These are phyloP conservation scores for Dicycla oo DNA, from an alignment of 2,888 invertebrate species.

Conservation along the genomic window DNA sequence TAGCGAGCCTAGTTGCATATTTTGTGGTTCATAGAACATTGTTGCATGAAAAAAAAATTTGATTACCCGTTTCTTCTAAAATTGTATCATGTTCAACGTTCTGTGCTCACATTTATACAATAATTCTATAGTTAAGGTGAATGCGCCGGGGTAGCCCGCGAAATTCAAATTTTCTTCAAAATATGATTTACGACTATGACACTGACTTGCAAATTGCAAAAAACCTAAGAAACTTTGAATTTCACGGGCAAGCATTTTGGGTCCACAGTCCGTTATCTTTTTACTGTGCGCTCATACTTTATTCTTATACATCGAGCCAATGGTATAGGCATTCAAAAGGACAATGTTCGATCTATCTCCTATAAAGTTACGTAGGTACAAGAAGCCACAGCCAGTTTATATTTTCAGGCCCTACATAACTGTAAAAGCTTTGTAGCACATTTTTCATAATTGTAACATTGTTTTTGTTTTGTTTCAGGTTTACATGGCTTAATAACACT, in stretches of 20 bases:
- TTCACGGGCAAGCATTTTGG: no score
- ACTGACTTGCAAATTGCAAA: no score
- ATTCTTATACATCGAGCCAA: neutral
- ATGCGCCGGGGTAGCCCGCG: no score
- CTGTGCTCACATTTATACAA: no score
- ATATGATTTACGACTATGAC: no score
- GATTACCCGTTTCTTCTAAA: neutral
- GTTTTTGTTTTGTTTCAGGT: constrained; percentile 56
- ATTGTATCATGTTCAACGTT: neutral
- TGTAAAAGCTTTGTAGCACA: neutral
- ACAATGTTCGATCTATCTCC: neutral
- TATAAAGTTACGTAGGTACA: neutral
- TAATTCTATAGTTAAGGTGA: no score
- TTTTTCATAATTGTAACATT: neutral
- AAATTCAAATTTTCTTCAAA: no score
- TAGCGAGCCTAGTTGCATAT: neutral
- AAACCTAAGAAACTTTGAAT: no score
- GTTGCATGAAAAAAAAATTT: neutral
- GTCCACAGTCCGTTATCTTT: no score
- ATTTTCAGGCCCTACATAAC: neutral
- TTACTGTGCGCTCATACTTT: neutral
- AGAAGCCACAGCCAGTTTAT: neutral
- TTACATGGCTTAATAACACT: constrained; percentile 40
- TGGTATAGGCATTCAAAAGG: neutral
- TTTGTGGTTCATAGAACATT: neutral